Conservation (phyloP, 2,888 invertebrate species). For the Oscheius sp. region DNA sequence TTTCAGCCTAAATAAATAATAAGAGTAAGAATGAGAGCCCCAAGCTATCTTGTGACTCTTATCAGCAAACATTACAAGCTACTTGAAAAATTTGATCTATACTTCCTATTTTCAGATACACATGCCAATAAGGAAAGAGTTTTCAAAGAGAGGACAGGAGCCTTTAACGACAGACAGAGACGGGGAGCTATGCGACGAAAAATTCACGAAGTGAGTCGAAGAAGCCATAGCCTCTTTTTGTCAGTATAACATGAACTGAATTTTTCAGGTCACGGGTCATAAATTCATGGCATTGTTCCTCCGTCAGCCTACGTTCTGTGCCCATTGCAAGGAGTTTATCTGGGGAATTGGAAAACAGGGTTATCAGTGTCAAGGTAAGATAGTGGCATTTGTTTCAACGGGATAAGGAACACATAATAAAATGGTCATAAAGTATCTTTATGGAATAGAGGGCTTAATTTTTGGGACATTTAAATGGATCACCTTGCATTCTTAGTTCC, state of each 20-base stretch:
- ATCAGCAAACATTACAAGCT: too few species aligned
- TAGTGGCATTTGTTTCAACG: too few species aligned
- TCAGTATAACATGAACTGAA: background rate
- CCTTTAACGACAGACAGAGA: conserved; percentile 83
- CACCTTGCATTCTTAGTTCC: too few species aligned
- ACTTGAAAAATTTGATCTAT: too few species aligned
- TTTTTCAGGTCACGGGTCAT: conserved; percentile 87
- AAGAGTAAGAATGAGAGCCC: too few species aligned
- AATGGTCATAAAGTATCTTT: too few species aligned
- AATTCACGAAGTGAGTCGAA: conserved; percentile 79
- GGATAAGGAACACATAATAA: too few species aligned
- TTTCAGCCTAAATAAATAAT: too few species aligned
- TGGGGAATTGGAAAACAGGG: conserved; percentile 79
- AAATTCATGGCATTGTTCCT: conserved; percentile 99
- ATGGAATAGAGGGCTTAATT: too few species aligned
- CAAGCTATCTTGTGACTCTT: background rate
- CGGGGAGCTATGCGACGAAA: conserved; percentile 96
- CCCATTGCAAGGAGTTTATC: conserved; percentile 97
- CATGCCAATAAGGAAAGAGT: conserved; percentile 76
- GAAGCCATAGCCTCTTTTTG: too few species aligned
- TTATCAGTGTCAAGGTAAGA: conserved; percentile 74
- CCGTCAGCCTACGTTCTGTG: conserved; percentile 98
- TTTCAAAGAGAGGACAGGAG: conserved; percentile 91
- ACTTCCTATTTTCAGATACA: conserved; percentile 26
- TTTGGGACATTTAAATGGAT: too few species aligned